Evolutionary conservation across 2,888 invertebrate species (phyloP), one percentile per base, ranked within the genome.

Genomic region (Folsomia candida): DNA sequence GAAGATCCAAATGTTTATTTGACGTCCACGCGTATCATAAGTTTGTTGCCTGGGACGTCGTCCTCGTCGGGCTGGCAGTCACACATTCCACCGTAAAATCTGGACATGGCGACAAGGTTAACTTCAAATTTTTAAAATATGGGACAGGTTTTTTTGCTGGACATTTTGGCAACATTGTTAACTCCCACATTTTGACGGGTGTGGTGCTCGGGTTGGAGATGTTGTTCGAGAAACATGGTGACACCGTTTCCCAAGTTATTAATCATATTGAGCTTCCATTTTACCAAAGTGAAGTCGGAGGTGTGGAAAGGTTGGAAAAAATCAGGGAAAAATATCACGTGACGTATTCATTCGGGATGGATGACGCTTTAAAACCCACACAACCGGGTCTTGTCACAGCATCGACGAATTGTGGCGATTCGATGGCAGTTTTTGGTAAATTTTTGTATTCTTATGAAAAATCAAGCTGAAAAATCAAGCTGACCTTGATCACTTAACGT

Each of bases 141-240:
- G 74, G 76, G 27, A 71, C 76, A 2, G 76, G 76, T n/a, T 72
- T 70, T 59, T 76, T 76, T 69, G 76, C 74, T 4, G 70, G 76
- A 26, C 69, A 69, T 22, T 72, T 74, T 66, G 60, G 14, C 2
- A 37, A 62, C 2, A 27, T 69, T 18, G 59, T 72, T 14, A 37
- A 70, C 24, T 26, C 47, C 0, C 29, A 70, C 22, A 70, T 76
- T 58, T 57, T 74, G 14, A 1, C 57, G 1, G 76, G 67, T 1
- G 74, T 76, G 20, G 14, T 76, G 18, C 70, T 70, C 63, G 76
- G 76, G 29, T 11, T 76, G 6, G 73, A 76, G 24, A 18, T 4
- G 1, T 37, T 76, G 18, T 72, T 76, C 59, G 63, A 2, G 18
- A 24, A 59, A 6, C 25, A 62, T 6, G 60, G 68, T 29, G 54